Percentiles rank a stretch among this genome's conserved stretches.
These are phyloP conservation scores for Pipistrellus kuhlii DNA, from an alignment of 2,797 vertebrate genomes.

Conservation along the genomic window DNA sequence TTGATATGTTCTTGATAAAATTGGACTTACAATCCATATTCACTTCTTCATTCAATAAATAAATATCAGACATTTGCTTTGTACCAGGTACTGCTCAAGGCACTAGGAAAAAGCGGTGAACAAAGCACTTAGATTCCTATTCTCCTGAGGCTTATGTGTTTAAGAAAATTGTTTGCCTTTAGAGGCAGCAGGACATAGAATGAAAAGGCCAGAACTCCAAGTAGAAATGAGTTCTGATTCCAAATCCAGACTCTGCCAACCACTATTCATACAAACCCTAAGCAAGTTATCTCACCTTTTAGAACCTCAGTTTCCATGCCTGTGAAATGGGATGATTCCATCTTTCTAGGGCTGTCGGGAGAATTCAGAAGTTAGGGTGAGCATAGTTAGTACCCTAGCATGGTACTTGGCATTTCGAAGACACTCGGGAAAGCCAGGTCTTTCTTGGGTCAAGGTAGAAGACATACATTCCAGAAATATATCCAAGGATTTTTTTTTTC, in stretches of 20 bases:
- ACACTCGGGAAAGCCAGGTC: not conserved
- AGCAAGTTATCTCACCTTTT: not conserved
- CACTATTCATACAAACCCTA: not conserved
- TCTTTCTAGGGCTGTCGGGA: not conserved
- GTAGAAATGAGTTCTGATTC: not conserved
- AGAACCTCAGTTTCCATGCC: not conserved
- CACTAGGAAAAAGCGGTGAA: not conserved
- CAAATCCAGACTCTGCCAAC: not conserved
- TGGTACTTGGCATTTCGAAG: not conserved
- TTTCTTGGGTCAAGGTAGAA: not conserved
- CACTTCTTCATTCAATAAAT: not conserved
- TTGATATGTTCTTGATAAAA: not conserved
- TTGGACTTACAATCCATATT: not conserved
- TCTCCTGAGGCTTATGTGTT: not conserved
- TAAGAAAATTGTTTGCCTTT: not conserved
- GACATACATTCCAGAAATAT: constrained; percentile 26
- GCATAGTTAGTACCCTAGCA: not conserved
- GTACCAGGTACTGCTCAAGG: not conserved
- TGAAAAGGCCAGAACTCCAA: not conserved
- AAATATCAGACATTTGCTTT: not conserved
- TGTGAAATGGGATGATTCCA: not conserved
- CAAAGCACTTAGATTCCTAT: not conserved
- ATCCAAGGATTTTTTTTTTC: not conserved
- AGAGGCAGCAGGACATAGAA: not conserved
- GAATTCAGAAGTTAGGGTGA: not conserved